phyloP scores from a whole-genome alignment of 2,888 invertebrate species.

The Cephus pulcher region DNA sequence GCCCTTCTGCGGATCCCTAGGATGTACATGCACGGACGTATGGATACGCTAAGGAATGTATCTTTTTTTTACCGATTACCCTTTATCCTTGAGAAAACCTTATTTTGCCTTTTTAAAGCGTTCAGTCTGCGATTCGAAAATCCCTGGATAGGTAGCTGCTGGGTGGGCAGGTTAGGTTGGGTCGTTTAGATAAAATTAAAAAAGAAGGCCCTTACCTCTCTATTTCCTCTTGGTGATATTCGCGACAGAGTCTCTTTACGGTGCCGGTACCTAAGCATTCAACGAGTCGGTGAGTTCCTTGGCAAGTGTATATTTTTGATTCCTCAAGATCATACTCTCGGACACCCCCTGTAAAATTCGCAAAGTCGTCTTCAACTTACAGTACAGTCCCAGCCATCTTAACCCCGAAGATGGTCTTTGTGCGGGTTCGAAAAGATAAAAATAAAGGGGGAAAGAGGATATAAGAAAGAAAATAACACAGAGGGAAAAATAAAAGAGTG shows the following conservation, averaged over 20 bases:
- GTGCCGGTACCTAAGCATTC: not conserved
- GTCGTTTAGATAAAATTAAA: not conserved
- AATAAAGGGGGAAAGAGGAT: not conserved
- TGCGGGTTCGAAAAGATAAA: not conserved
- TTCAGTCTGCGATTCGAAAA: slow-evolving; percentile 9
- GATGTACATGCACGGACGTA: not conserved
- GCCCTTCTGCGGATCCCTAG: not conserved
- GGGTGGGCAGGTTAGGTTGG: not conserved
- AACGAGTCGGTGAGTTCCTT: not conserved
- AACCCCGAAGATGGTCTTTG: not conserved
- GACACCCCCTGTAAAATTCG: not conserved
- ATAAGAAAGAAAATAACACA: not conserved
- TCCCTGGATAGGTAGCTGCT: slow-evolving; percentile 2
- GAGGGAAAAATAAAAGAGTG: not conserved
- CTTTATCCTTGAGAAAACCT: not conserved
- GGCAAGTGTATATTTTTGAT: not conserved
- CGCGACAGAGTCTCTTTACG: not conserved
- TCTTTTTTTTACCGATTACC: slow-evolving; percentile 11
- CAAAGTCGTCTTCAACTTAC: not conserved
- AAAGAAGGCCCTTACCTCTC: not conserved
- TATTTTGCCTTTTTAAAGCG: slow-evolving; percentile 5
- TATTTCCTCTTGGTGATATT: not conserved
- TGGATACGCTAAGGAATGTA: not conserved
- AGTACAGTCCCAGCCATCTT: not conserved
- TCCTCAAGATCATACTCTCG: not conserved